phyloP scores from a whole-genome alignment of 2,113 vertebrate genomes.

The Synchiropus splendidus region DNA sequence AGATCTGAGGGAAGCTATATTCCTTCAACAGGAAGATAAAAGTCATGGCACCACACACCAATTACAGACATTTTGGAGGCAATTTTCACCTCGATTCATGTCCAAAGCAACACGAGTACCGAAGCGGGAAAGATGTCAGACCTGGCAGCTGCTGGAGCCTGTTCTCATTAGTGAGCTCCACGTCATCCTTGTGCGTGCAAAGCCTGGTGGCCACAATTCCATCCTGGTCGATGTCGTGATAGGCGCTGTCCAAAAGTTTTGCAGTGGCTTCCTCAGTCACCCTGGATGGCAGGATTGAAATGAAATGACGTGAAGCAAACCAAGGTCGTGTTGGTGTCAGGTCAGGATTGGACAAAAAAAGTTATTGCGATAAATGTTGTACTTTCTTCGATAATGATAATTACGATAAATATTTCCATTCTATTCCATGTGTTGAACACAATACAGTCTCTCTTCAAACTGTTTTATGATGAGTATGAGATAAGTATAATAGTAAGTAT shows the following conservation, averaged over 20 bases:
- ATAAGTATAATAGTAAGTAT: no score
- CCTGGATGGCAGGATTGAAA: slow-evolving; percentile 52
- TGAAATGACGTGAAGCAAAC: no score
- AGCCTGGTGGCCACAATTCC: slow-evolving; percentile 91
- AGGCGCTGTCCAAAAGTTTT: slow-evolving; percentile 68
- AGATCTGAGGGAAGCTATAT: no score
- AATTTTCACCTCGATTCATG: slow-evolving; percentile 1
- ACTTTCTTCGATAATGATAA: no score
- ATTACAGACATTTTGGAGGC: background rate
- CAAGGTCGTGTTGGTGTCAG: no score
- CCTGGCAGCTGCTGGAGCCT: slow-evolving; percentile 79
- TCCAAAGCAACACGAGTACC: background rate
- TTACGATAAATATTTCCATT: no score
- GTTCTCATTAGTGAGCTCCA: slow-evolving; percentile 83
- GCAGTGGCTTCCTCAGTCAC: slow-evolving; percentile 81
- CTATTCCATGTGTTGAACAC: no score
- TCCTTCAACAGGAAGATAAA: background rate
- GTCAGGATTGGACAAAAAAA: background rate
- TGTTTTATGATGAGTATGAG: no score
- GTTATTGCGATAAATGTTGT: no score
- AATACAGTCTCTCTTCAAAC: no score
- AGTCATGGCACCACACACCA: background rate
- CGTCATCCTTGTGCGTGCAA: slow-evolving; percentile 94
- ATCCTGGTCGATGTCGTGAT: slow-evolving; percentile 76
- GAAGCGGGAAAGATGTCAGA: slow-evolving; percentile 29